A percentile compares a stretch with the other conserved stretches of the same genome.
phyloP scores from a whole-genome alignment of 2,888 invertebrate species.

The Caenorhabditis parvicauda region DNA sequence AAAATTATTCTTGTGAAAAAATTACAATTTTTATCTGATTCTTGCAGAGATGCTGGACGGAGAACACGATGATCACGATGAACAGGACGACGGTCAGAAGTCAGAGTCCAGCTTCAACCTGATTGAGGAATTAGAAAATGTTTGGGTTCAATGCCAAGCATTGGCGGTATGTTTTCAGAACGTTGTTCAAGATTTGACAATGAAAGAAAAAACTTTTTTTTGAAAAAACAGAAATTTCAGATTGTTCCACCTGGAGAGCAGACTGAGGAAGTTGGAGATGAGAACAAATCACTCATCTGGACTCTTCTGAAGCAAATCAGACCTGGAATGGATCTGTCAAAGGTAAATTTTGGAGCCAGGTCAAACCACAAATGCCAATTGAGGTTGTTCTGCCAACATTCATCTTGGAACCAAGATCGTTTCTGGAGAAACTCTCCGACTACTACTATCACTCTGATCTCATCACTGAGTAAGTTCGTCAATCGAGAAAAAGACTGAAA shows the following conservation, averaged over 20 bases:
- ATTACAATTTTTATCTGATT: constrained; percentile 3
- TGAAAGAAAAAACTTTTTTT: neutral
- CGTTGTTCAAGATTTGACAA: neutral
- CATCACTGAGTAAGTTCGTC: constrained; percentile 73
- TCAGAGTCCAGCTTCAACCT: constrained; percentile 24
- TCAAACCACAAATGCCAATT: constrained; percentile 68
- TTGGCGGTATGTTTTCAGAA: constrained; percentile 18
- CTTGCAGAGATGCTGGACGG: constrained; percentile 21
- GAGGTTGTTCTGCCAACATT: constrained; percentile 97
- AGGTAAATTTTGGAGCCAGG: constrained; percentile 78
- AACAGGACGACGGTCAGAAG: constrained; percentile 33
- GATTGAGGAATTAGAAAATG: too few species aligned
- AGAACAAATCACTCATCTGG: constrained; percentile 92
- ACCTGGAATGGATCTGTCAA: constrained; percentile 91
- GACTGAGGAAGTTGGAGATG: constrained; percentile 87
- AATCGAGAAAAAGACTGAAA: constrained; percentile 68
- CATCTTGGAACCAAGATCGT: constrained; percentile 90
- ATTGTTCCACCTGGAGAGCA: constrained; percentile 68
- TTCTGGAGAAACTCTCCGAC: constrained; percentile 99
- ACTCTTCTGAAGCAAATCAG: constrained; percentile 87
- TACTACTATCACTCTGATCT: constrained; percentile 94
- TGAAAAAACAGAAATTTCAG: constrained; percentile 21
- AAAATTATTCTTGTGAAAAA: neutral
- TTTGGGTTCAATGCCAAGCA: constrained; percentile 29
- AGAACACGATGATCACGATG: constrained; percentile 67